A percentile compares a stretch with the other conserved stretches of the same genome.
phyloP scores from a whole-genome alignment of 2,888 invertebrate genomes.

The Lumbricus terrestris region DNA sequence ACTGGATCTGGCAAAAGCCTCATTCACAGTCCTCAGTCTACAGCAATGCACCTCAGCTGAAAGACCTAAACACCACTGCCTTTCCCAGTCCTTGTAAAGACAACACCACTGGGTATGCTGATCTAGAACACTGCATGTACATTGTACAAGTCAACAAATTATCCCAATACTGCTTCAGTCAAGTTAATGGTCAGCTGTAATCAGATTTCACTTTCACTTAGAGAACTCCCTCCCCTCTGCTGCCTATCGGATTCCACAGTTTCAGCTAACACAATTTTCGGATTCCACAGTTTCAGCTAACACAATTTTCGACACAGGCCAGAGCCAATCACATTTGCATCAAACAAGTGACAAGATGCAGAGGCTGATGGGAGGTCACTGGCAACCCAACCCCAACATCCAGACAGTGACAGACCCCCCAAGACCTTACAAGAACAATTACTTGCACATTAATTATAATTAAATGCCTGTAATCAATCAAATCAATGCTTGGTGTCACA shows the following conservation, averaged over 20 bases:
- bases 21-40: conserved; percentile 49
- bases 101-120: conserved; percentile 35
- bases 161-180: neutral
- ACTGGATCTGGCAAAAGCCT: conserved; percentile 54
- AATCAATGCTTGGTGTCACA: neutral
- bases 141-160: conserved; percentile 39
- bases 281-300: neutral
- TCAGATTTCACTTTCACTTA: neutral
- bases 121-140: neutral
- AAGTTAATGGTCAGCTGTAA: neutral
- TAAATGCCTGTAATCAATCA: neutral
- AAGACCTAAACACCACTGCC: conserved; percentile 54
- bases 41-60: conserved; percentile 55
- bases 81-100: no score
- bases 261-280: neutral
- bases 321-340: conserved; percentile 3
- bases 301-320: neutral
- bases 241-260: neutral
- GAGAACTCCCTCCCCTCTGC: neutral
- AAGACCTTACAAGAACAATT: neutral
- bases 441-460: conserved; percentile 3
- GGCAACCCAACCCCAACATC: neutral
- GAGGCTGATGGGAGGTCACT: neutral
- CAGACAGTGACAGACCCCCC: no score
- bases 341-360: neutral